Percentiles rank a stretch among this genome's conserved stretches.
Conservation (phyloP, 1,140 invertebrate genomes). For the Camponotus pennsylvanicus region DNA sequence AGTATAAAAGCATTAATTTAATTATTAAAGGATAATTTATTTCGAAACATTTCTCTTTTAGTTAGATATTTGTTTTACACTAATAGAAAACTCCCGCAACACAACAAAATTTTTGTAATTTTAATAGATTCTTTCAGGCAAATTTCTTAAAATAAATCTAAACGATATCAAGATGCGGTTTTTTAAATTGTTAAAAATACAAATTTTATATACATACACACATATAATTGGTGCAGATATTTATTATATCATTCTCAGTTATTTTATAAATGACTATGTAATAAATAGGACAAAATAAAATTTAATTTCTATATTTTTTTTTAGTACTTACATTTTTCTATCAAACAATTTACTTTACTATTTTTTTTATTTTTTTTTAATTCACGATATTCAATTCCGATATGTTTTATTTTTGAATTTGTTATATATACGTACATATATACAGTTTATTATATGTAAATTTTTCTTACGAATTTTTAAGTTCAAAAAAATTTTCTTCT, state of each 20-base stretch:
- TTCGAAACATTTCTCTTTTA: not conserved
- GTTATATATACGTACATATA: not conserved
- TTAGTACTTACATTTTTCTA: not conserved
- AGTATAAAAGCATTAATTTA: not conserved
- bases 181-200: not conserved
- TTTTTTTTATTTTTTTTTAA: not conserved
- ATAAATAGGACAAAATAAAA: conserved; percentile 8
- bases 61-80: not conserved
- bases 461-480: not conserved
- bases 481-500: not conserved
- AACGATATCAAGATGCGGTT: not conserved
- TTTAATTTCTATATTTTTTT: not conserved
- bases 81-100: not conserved
- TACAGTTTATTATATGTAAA: not conserved
- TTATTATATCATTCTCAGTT: not conserved
- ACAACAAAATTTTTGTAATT: not conserved
- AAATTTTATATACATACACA: not conserved
- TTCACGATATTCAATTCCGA: not conserved
- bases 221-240: not conserved
- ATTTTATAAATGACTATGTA: conserved; percentile 6
- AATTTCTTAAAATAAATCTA: conserved; percentile 20
- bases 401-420: not conserved
- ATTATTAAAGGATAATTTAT: not conserved
- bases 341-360: not conserved
- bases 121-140: conserved; percentile 20